Evolutionary conservation across 2,113 vertebrate species (phyloP), one percentile per base, ranked within the genome.

Genomic region (Litocranius walleri): DNA sequence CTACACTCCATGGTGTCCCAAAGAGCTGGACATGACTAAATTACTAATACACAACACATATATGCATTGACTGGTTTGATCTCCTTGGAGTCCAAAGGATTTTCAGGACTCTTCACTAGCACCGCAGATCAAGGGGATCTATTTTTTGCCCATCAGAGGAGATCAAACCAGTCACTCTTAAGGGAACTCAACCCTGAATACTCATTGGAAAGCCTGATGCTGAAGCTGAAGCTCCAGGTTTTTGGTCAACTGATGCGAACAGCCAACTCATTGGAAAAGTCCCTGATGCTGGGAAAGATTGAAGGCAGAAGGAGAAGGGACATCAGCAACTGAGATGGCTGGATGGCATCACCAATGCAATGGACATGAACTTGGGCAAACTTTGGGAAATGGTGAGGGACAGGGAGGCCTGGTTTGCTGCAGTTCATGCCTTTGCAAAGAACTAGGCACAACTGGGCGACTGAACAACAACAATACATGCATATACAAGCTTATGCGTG

Each of bases 401-500:
- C 10, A 74, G 36, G 67, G n/a, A 74, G n/a, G n/a, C n/a, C n/a
- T 74, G 10, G n/a, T 23, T 40, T 74, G 10, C 3, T 13, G n/a
- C 10, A 23, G 5, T 74, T 25, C 19, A 74, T 74, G n/a, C 19
- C n/a, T 40, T 74, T 5, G 3, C 67, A 74, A 40, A 74, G 21
- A 74, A 40, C 5, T 19, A 40, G 67, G 3, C 10, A 13, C 19
- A 74, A 23, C 10, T 40, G n/a, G 5, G 67, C 0, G 5, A 25
- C n/a, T 13, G 21, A 40, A 74, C 67, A 71, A 30, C 29, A 30
- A 71, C 64, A 36, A 16, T 52, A 12, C 10, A 64, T 77, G 7
- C 57, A 57, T 43, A 21, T 45, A 3, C 19, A 87, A 6, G 19
- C 7, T 48, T 57, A 19, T 71, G 1, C 7, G 10, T 86, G 1